Evolutionary conservation across 2,888 invertebrate species (phyloP), one percentile per base, ranked within the genome.

Genomic region (Napeogenes inachia): DNA sequence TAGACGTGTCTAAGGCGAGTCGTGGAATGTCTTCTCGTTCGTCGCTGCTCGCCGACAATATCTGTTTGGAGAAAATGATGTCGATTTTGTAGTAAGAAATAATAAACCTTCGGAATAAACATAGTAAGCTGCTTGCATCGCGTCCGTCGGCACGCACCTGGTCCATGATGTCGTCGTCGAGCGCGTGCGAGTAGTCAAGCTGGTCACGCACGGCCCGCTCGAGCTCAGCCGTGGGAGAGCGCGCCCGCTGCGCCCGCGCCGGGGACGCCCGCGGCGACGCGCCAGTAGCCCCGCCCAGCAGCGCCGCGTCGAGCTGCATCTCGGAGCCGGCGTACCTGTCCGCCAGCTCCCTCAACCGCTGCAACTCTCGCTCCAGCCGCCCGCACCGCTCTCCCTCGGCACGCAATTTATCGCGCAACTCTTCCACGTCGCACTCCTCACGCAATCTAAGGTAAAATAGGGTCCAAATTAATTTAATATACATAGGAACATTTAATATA

Each of bases 161-260:
- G 13, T 87, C 86, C 84, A 87, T 86, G 66, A 89, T 87, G 60
- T 83, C 78, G 6, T 87, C 84, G 70, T 90, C 89, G 2, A 90
- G 78, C 0, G 79, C 73, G 70, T 85, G 84, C 67, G 89, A 87
- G 82, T 88, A 87, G 79, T 86, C 60, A 13, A 90, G 84, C 75
- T 87, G 86, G 74, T 84, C 84, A 0, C 87, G 66, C 62, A 90
- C 71, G 3, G 88, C 89, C 0, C 84, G 79, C 78, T 89, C 89
- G 66, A 90, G 77, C 75, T 89, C 89, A 0, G 86, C 85, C 2
- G 89, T 90, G 69, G 89, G 89, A 0, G 89, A 89, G 60, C 89
- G 82, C 50, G 71, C 65, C 32, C 73, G 63, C 30, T 60, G 21
- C 32, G 53, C 61, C 30, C 55, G 56, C 53, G 47, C 8, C 3